A percentile compares a stretch with the other conserved stretches of the same genome.
Evolutionary conservation across 2,888 invertebrate genomes (phyloP).

Genomic region (Lasioglossum morio): DNA sequence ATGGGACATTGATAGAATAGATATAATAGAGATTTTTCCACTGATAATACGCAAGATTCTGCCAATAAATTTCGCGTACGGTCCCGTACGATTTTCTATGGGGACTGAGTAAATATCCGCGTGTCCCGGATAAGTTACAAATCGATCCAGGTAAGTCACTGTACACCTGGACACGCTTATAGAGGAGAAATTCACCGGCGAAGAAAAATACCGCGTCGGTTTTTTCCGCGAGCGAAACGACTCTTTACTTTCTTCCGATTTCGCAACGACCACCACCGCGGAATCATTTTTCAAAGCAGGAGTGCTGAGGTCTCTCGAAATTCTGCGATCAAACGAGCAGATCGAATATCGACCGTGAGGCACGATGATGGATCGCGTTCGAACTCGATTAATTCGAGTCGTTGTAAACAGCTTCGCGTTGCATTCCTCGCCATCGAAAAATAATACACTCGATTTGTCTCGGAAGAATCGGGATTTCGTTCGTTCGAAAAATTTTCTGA

Average conservation of each 20-base stretch:
- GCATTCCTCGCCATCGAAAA: background rate
- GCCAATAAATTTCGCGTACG: background rate
- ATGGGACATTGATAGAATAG: too few relatives aligned
- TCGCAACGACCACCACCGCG: background rate
- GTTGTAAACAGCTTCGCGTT: background rate
- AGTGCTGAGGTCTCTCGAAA: slow-evolving; percentile 36
- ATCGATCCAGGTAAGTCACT: background rate
- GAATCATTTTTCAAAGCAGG: slow-evolving; percentile 40
- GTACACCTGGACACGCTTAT: background rate
- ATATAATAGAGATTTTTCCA: too few relatives aligned
- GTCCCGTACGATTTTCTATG: background rate
- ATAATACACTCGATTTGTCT: background rate
- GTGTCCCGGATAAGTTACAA: background rate
- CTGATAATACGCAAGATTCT: too few relatives aligned
- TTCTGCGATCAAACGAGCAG: slow-evolving; percentile 18
- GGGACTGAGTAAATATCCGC: background rate
- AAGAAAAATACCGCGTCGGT: slow-evolving; percentile 3
- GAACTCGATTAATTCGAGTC: slow-evolving; percentile 1
- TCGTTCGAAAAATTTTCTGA: background rate
- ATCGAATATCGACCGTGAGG: slow-evolving; percentile 15
- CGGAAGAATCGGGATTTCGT: background rate
- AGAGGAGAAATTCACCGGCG: background rate
- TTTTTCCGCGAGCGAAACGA: background rate
- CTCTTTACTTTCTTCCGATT: background rate
- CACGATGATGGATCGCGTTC: background rate